These are phyloP conservation scores for Dendrolimus pini DNA, from an alignment of 2,888 invertebrate species.

Conservation along the genomic window DNA sequence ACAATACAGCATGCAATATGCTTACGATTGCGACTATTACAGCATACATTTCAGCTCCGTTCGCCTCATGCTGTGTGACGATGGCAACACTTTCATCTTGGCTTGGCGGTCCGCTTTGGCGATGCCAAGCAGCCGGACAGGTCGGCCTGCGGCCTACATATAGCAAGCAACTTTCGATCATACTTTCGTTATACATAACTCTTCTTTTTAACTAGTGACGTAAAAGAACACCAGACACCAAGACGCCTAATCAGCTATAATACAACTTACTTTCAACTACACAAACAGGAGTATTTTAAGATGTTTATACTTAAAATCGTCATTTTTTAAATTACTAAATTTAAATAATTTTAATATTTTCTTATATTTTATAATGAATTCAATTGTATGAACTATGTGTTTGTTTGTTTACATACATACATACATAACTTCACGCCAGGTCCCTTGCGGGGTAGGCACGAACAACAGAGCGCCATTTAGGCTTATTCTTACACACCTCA, in stretches of 20 bases:
- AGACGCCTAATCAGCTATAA: constrained; percentile 35
- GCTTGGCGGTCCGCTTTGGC: constrained; percentile 21
- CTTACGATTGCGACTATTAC: background rate
- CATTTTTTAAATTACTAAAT: too few relatives aligned
- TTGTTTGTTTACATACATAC: too few relatives aligned
- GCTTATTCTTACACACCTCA: too few relatives aligned
- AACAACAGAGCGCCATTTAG: too few relatives aligned
- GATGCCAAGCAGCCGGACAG: constrained; percentile 46
- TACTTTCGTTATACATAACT: constrained; percentile 64
- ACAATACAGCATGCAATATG: background rate
- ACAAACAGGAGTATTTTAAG: too few relatives aligned
- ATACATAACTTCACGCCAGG: too few relatives aligned
- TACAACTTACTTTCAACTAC: too few relatives aligned
- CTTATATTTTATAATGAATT: too few relatives aligned
- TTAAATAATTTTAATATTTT: too few relatives aligned
- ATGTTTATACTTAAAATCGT: too few relatives aligned
- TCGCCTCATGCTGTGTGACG: constrained; percentile 7
- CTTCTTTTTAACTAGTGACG: constrained; percentile 50
- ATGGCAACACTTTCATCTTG: constrained; percentile 44
- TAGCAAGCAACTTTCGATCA: constrained; percentile 72
- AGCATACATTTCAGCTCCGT: background rate
- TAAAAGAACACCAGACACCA: constrained; percentile 47
- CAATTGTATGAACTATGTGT: too few relatives aligned
- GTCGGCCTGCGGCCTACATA: constrained; percentile 65
- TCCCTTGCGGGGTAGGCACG: too few relatives aligned